Base-by-base conservation (phyloP, 1,140 invertebrate species). In the Thalassaphorura encarpata region DNA sequence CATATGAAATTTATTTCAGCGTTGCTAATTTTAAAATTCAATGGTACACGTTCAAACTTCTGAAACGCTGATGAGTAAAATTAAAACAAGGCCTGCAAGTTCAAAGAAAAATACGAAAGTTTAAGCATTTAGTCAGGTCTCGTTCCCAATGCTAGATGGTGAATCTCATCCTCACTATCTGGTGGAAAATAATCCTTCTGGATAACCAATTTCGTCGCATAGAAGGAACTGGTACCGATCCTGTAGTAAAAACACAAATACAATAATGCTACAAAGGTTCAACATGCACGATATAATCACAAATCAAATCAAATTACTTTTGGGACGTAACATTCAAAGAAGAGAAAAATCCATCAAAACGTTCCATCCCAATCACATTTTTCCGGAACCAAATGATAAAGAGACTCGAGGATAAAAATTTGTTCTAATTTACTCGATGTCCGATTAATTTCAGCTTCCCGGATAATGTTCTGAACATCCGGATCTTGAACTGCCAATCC, bases 401-500 rank as follows among this genome's bases (percentile, higher is more conserved):
- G 27, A 19, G 58, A 54, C 28, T 60, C 58, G 4, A 55, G 26
- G 15, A 60, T 27, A 29, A 42, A 60, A 27, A 60, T 60, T 28
- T 60, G 58, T 19, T 60, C 39, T 19, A 60, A 40, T 47, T 55
- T 46, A 31, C 54, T 60, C n/a, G 52, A 45, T 3, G 55, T 45
- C 13, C 53, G 52, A 33, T 60, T 60, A 16, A 60, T 47, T 24
- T 60, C 58, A 23, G 58, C 58, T 31, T 60, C 58, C 19, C 54
- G 51, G 21, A 60, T 60, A 21, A 60, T 39, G 41, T 52, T 60
- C 58, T 60, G 53, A 13, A 51, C 6, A 21, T 52, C 31, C 39
- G n/a, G 28, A 28, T 60, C 58, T 31, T 60, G 53, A 21, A 60
- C 58, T 5, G 58, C 58, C 28, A 60, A 31, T 36, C 58, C 58